Evolutionary conservation across 2,888 invertebrate species (phyloP).

Genomic region (Seira ritae): DNA sequence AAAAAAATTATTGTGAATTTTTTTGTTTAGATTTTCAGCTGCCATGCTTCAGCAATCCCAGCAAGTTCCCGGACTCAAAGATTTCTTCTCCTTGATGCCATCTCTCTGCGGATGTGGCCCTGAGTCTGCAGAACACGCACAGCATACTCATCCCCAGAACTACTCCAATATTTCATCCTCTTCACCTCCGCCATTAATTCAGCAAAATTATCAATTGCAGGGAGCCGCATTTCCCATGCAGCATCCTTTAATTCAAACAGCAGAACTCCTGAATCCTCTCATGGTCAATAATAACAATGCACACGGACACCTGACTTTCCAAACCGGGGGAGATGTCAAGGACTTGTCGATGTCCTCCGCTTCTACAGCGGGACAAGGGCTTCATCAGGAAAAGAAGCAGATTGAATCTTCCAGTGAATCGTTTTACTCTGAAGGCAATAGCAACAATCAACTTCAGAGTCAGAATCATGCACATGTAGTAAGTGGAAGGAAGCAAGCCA

Average conservation of each 20-base stretch:
- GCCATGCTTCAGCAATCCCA: conserved; percentile 68
- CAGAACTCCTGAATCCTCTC: neutral
- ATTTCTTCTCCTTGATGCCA: conserved; percentile 69
- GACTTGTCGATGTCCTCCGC: too few relatives aligned
- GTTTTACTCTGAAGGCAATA: too few relatives aligned
- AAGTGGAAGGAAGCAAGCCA: too few relatives aligned
- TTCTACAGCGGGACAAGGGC: too few relatives aligned
- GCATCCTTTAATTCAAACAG: neutral
- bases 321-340: too few relatives aligned
- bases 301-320: too few relatives aligned
- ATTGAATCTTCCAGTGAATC: too few relatives aligned
- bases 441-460: too few relatives aligned
- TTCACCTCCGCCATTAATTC: neutral
- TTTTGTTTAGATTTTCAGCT: conserved; percentile 65
- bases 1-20: conserved; percentile 20
- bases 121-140: too few relatives aligned
- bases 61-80: conserved; percentile 64
- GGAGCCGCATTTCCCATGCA: neutral
- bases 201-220: neutral
- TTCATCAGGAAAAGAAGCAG: too few relatives aligned
- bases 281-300: too few relatives aligned
- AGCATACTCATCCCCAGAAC: neutral
- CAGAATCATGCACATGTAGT: too few relatives aligned
- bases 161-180: neutral
- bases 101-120: conserved; percentile 65